Evolutionary conservation across 1,140 invertebrate genomes (phyloP).

Genomic region (Pentalonia nigronervosa): DNA sequence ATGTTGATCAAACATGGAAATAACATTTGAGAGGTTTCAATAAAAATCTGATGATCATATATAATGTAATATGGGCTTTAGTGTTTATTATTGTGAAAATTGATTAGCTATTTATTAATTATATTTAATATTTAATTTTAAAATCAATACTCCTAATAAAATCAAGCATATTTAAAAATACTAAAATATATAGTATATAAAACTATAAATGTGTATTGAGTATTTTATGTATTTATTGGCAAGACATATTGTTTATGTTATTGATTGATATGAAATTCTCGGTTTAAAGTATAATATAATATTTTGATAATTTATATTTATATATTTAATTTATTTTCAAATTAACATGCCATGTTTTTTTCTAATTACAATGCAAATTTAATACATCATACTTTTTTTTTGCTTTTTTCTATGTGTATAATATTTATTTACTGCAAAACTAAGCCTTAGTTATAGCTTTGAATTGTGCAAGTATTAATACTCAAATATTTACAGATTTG

Average conservation of each 20-base stretch:
- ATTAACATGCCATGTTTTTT: background rate
- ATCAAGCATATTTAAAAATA: background rate
- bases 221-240: background rate
- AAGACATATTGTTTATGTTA: background rate
- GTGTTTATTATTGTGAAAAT: background rate
- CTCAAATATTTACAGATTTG: background rate
- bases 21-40: background rate
- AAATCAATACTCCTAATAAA: slow-evolving; percentile 1
- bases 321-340: background rate
- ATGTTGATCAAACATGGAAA: background rate
- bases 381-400: background rate
- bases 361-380: background rate
- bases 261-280: background rate
- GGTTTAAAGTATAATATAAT: background rate
- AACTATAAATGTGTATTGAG: background rate
- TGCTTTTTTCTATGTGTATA: background rate
- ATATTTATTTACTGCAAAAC: background rate
- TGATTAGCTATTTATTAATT: background rate
- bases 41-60: background rate
- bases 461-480: background rate
- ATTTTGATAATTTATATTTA: slow-evolving; percentile 2
- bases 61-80: background rate
- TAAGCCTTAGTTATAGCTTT: background rate
- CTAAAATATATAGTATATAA: background rate
- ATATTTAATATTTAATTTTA: slow-evolving; percentile 17